Base-by-base conservation (phyloP, 2,113 vertebrate genomes). In the Rostratula benghalensis region DNA sequence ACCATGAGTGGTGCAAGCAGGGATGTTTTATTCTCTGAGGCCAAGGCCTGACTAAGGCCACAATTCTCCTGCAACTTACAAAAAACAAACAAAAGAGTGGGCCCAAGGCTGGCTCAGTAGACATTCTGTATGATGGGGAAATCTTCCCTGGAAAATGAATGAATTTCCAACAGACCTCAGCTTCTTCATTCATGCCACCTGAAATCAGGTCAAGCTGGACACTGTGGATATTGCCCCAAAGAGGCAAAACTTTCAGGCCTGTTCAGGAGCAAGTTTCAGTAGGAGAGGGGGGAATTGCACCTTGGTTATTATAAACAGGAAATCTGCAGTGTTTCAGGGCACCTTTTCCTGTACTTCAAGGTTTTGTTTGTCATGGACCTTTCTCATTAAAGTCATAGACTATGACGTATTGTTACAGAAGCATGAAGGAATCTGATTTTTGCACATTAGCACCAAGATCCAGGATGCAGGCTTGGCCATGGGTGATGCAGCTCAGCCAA, bases 241-340 rank as follows among this genome's bases (percentile, higher is more conserved):
- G 1, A 8, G 25, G 16, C 2, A 28, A 21, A 61, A 31, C 43
- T 22, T 46, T 31, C 60, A 56, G 39, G 35, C 33, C 23, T 25
- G 11, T 5, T 60, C 31, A 20, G 27, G 60, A 28, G 35, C 3
- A 13, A 8, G 10, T 13, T 1, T 33, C 60, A 61, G 57, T 14
- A 53, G 23, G 21, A 23, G 3, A 45, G 3, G n/a, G 8, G 28
- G 82, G 10, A 56, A 21, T 6, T 50, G 11, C 10, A 27, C 46
- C 4, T 5, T 6, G 25, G 41, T 11, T 67, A 10, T 27, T 30
- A 9, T 3, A 37, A 10, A 9, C 0, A 3, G 56, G 69, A 57
- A 51, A 46, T 1, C 1, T 27, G 21, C 33, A 33, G 25, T 8
- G 9, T 30, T 83, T 46, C 17, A 18, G 20, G 21, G 15, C n/a